These are phyloP conservation scores for Propithecus deckenii DNA, from an alignment of 2,797 vertebrate genomes.

Conservation along the genomic window DNA sequence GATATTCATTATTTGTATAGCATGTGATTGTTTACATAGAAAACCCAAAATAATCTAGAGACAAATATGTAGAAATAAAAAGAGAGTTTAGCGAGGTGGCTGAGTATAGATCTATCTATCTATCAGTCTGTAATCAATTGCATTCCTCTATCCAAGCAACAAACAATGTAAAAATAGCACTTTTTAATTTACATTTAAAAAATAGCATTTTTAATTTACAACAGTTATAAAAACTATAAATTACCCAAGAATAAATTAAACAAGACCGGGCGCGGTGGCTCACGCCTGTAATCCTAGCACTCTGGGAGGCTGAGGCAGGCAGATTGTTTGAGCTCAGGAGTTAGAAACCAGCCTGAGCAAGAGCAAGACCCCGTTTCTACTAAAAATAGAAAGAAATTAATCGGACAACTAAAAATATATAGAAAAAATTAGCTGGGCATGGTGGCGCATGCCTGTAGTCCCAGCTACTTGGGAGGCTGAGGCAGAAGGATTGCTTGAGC, in stretches of 20 bases:
- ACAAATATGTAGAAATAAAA: conserved; percentile 18
- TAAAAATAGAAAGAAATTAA: no score
- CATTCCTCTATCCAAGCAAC: neutral
- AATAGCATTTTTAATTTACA: neutral
- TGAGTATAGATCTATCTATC: neutral
- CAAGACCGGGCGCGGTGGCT: no score
- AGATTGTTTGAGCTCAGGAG: no score
- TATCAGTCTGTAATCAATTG: neutral
- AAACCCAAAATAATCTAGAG: neutral
- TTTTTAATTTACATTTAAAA: neutral
- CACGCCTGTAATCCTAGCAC: no score
- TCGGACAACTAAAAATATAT: no score
- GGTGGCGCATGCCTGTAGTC: no score
- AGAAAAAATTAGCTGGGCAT: no score
- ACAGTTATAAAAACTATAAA: neutral
- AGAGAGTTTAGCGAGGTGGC: neutral
- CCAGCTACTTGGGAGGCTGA: no score
- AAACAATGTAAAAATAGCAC: neutral
- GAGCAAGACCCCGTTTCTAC: no score
- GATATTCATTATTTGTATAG: neutral
- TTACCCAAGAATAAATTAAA: neutral
- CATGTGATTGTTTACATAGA: neutral
- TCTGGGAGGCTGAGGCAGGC: no score
- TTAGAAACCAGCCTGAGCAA: no score
- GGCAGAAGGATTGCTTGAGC: no score